Percentiles rank a stretch among this genome's conserved stretches.
Evolutionary conservation across 2,113 vertebrate genomes (phyloP).

Genomic region (Percopsis transmontana): DNA sequence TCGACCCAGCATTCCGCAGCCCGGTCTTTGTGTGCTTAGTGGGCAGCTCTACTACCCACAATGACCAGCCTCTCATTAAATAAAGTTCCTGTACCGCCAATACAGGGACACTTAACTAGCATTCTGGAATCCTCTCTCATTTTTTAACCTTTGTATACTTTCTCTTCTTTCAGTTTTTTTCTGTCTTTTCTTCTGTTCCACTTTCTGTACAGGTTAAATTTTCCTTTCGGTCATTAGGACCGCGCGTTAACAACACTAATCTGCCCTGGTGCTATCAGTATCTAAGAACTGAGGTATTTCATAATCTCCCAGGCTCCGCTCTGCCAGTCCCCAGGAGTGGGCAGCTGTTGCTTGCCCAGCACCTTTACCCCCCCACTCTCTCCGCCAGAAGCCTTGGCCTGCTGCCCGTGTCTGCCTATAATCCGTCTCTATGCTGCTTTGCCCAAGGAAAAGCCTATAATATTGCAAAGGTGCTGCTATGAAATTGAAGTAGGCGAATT

Average conservation of each 20-base stretch:
- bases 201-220: neutral
- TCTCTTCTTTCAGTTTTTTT: neutral
- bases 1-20: slow-evolving; percentile 51
- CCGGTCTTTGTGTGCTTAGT: neutral
- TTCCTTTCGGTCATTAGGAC: neutral
- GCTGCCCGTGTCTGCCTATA: slow-evolving; percentile 31
- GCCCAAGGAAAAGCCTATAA: slow-evolving; percentile 28
- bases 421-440: slow-evolving; percentile 36
- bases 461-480: slow-evolving; percentile 22
- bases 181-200: neutral
- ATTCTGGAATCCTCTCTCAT: neutral
- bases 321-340: slow-evolving; percentile 9
- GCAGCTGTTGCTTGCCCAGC: slow-evolving; percentile 39
- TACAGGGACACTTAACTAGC: neutral
- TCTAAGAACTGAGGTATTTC: slow-evolving; percentile 3
- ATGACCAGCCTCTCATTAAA: slow-evolving; percentile 19
- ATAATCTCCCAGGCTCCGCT: slow-evolving; percentile 30
- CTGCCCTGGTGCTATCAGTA: slow-evolving; percentile 4
- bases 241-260: slow-evolving; percentile 1
- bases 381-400: slow-evolving; percentile 22
- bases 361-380: slow-evolving; percentile 25
- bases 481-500: slow-evolving; percentile 30
- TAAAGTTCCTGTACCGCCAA: slow-evolving; percentile 9
- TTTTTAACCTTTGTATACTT: neutral
- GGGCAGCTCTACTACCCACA: neutral